Evolutionary conservation across 2,888 invertebrate genomes (phyloP).

Genomic region (Panorpa germanica): DNA sequence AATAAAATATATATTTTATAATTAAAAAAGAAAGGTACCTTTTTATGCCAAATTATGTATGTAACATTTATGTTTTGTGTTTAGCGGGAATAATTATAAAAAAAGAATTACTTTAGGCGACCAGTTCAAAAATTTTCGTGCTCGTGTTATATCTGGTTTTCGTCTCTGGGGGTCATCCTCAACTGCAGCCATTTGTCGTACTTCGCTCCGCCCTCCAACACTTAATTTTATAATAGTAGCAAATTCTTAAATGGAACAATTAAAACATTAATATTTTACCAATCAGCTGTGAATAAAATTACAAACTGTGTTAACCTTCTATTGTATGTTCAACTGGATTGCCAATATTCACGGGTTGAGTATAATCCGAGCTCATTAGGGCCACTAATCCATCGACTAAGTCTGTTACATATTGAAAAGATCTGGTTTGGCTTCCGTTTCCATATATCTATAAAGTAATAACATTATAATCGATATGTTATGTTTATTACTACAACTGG

Average conservation of each 20-base stretch:
- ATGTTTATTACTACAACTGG: too few species aligned
- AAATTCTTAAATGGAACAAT: constrained; percentile 42
- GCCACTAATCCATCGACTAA: constrained; percentile 84
- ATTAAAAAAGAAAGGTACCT: background rate
- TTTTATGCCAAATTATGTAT: constrained; percentile 1
- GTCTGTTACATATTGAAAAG: constrained; percentile 96
- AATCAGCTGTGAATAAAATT: constrained; percentile 1
- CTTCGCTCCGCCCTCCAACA: constrained; percentile 70
- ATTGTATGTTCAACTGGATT: constrained; percentile 98
- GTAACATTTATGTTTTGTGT: constrained; percentile 2
- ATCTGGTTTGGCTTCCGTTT: constrained; percentile 78
- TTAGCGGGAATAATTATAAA: constrained; percentile 1
- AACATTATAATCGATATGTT: background rate
- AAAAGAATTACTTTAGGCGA: constrained; percentile 53
- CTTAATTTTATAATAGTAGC: constrained; percentile 68
- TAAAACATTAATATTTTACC: constrained; percentile 7
- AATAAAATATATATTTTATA: too few species aligned
- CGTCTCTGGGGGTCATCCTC: constrained; percentile 93
- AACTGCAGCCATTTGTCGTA: constrained; percentile 67
- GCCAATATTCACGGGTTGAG: constrained; percentile 86
- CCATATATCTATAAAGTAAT: constrained; percentile 47
- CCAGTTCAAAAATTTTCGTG: constrained; percentile 74
- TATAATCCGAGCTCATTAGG: constrained; percentile 87
- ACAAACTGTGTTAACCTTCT: constrained; percentile 34
- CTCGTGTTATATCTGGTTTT: constrained; percentile 82